Evolutionary conservation across 2,888 invertebrate species (phyloP), one percentile per base, ranked within the genome.

Genomic region (Antheraea yamamai): DNA sequence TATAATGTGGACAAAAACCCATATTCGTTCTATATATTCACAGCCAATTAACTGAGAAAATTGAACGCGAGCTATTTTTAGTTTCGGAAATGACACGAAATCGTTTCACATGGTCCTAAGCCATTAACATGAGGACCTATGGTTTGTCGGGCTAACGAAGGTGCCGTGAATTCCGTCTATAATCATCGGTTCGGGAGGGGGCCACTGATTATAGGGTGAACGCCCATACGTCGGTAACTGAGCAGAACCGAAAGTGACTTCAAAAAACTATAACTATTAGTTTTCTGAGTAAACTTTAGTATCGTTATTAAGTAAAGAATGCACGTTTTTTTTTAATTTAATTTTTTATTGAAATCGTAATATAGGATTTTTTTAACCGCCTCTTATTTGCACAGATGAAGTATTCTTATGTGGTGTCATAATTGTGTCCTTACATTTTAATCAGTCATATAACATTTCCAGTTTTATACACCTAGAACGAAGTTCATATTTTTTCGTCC

Each of bases 91-190:
- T 92, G 93, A 93, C 91, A 93, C 85, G 84, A 89, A 91, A 91
- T 90, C 84, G 90, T 89, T 89, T 88, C 87, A 84, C 87, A 82
- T 81, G 79, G 81, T 79, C 82, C 85, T 83, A 83, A 84, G 80
- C 86, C 86, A 89, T 90, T 90, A 90, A 88, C 81, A 81, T 84
- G 82, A 86, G 86, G 88, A 83, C 88, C 93, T 93, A 93, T 92
- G 93, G 93, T 94, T 93, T 92, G 92, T 91, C 86, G 91, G 87
- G 82, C 90, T 93, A 93, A 94, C 93, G 92, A 92, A 91, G 89
- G 85, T 90, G 88, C 89, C 89, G 91, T 91, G 91, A 91, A 91
- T 90, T 87, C 91, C 87, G 87, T 84, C 89, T 90, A 88, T 94
- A 94, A 94, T 94, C 91, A 91, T 83, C 78, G 81, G 83, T 85